Conservation (phyloP, 2,797 vertebrate genomes). For the Chrosomus eos region DNA sequence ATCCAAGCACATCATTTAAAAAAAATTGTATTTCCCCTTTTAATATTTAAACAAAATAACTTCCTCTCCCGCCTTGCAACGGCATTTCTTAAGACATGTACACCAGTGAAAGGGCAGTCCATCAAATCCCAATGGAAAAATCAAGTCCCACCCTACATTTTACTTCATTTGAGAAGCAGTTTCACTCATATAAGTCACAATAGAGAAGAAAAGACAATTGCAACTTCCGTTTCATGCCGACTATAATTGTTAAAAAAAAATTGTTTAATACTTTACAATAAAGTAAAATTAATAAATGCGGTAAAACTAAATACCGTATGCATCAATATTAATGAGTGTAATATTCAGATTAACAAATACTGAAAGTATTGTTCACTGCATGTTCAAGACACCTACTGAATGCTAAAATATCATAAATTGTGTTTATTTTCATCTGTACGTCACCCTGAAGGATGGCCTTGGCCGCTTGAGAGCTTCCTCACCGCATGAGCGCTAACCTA, state of each 20-base stretch:
- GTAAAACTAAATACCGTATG: too few species aligned
- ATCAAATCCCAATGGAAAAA: background rate
- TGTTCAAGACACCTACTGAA: background rate
- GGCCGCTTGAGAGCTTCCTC: background rate
- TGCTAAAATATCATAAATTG: background rate
- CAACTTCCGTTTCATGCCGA: background rate
- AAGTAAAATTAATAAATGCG: too few species aligned
- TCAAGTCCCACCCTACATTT: background rate
- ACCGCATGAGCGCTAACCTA: background rate
- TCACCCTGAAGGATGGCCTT: conserved; percentile 1
- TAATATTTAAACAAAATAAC: background rate
- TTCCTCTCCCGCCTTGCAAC: background rate
- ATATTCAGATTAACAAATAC: background rate
- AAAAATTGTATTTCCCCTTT: background rate
- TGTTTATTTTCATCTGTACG: background rate
- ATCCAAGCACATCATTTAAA: background rate
- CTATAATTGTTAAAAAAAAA: background rate
- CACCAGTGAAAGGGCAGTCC: background rate
- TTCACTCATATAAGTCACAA: background rate
- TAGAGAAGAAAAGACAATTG: background rate
- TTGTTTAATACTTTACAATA: background rate
- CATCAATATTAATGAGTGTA: too few species aligned
- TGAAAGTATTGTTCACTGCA: background rate
- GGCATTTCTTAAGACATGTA: background rate
- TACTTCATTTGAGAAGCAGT: background rate